These are phyloP conservation scores for Panthera uncia DNA, from an alignment of 2,113 vertebrate species.

Conservation along the genomic window DNA sequence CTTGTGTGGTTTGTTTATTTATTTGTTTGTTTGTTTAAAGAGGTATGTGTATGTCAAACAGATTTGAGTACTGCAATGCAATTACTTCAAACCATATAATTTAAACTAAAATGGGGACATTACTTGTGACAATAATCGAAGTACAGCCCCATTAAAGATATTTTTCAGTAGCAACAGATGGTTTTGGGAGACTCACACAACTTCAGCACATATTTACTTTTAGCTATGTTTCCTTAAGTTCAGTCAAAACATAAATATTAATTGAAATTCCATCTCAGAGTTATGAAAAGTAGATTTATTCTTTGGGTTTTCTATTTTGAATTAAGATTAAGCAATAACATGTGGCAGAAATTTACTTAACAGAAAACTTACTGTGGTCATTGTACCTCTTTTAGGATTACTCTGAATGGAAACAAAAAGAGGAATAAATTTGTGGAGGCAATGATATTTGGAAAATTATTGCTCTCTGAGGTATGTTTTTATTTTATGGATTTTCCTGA, in stretches of 20 bases:
- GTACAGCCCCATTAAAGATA: background rate
- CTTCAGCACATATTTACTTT: background rate
- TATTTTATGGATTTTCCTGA: background rate
- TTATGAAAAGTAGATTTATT: background rate
- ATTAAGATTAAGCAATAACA: background rate
- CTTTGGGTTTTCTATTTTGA: background rate
- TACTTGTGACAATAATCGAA: background rate
- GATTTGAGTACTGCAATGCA: background rate
- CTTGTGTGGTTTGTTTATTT: background rate
- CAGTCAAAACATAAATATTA: background rate
- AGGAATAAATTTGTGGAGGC: background rate
- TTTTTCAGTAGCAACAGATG: background rate
- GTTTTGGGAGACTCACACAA: background rate
- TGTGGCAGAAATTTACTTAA: background rate
- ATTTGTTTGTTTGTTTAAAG: background rate
- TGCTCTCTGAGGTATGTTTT: background rate
- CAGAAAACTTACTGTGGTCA: background rate
- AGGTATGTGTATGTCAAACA: background rate
- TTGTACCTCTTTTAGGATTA: background rate
- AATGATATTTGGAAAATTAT: background rate
- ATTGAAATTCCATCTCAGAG: background rate
- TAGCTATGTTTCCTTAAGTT: constrained; percentile 18
- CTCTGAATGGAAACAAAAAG: background rate
- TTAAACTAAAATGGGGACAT: background rate
- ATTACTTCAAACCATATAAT: background rate